These are phyloP conservation scores for Alauda arvensis DNA, from an alignment of 2,797 vertebrate genomes.

Conservation along the genomic window DNA sequence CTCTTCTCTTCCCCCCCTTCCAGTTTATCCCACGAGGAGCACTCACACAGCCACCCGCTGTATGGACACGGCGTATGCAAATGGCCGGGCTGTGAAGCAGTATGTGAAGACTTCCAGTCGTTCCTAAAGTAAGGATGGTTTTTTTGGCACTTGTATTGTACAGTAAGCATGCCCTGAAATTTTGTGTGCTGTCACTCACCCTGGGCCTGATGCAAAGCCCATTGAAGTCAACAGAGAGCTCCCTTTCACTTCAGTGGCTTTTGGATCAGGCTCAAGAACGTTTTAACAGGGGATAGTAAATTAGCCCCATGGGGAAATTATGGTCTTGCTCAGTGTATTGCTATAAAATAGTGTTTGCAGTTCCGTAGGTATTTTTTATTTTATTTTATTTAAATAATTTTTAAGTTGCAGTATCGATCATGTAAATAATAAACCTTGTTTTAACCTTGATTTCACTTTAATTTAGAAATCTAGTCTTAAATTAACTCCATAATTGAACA, in stretches of 20 bases:
- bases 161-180: conserved; percentile 25
- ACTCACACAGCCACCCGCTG: conserved; percentile 88
- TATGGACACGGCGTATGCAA: conserved; percentile 98
- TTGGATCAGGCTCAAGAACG: conserved; percentile 53
- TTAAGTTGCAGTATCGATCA: conserved; percentile 14
- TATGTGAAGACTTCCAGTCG: conserved; percentile 96
- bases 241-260: conserved; percentile 57
- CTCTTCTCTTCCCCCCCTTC: conserved; percentile 12
- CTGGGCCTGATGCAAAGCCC: conserved; percentile 44
- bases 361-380: neutral
- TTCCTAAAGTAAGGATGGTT: conserved; percentile 93
- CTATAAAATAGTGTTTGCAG: conserved; percentile 5
- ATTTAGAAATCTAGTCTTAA: conserved; percentile 49
- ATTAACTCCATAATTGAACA: conserved; percentile 53
- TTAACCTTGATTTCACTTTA: conserved; percentile 58
- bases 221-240: conserved; percentile 55
- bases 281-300: conserved; percentile 58
- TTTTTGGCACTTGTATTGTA: conserved; percentile 16
- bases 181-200: conserved; percentile 8
- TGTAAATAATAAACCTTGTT: conserved; percentile 29
- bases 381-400: neutral
- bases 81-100: conserved; percentile 97
- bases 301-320: conserved; percentile 43
- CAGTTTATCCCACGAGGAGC: conserved; percentile 89
- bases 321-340: conserved; percentile 21